Base-by-base conservation (phyloP, 2,888 invertebrate genomes). In the Hypercompe scribonia region DNA sequence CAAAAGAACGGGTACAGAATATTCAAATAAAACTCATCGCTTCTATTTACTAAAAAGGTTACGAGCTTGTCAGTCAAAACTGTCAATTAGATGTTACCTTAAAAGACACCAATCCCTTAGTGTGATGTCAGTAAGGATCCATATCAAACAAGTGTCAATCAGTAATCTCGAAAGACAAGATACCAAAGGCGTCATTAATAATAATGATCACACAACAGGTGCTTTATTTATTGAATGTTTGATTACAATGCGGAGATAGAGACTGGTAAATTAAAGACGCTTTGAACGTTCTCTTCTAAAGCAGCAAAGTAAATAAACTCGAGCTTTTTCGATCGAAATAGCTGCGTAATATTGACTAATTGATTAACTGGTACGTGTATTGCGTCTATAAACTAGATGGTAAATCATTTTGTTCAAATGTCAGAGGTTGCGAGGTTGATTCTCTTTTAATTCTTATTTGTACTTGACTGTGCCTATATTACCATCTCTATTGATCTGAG, bases 151-250 rank as follows among this genome's bases (percentile, higher is more conserved):
- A 15, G n/a, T 68, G 68, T 54, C 68, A 68, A 68, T 68, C 34
- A 36, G 28, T 13, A 28, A 68, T 68, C 33, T 68, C 54, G 18
- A 34, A 24, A 68, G 46, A 68, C 68, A 33, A 68, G 68, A 68
- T 10, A 28, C 24, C 2, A 2, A 8, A 61, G 7, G 18, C 31
- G 31, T 58, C 31, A 18, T 31, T 31, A 31, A 31, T 31, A 61
- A 31, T 61, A 31, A 31, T 61, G 18, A 31, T 61, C 61, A 61
- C 31, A 61, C 31, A 61, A 31, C 4, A 61, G 28, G 8, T 31
- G 61, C 31, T 13, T 2, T 58, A 28, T 28, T 31, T 31, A 18
- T 18, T 7, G 2, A 31, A 61, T 31, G 4, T 61, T 61, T 15
- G 5, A 31, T 15, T 61, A 31, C 28, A 61, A 18, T 31, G 61